Evolutionary conservation across 1,140 invertebrate species (phyloP).

Genomic region (Oscheius sp.): DNA sequence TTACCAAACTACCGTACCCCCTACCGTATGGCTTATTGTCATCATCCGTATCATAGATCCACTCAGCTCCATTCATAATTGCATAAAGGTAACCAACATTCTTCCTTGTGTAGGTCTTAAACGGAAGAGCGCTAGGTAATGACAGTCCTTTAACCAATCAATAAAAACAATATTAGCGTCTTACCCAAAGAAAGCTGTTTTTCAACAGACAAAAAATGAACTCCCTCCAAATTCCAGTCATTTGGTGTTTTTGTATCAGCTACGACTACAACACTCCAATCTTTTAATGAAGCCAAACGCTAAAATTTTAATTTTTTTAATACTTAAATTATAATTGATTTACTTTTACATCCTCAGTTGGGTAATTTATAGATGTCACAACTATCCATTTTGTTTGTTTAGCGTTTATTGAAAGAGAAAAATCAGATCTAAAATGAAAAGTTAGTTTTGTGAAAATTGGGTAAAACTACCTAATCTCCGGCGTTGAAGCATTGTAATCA

Average conservation of each 20-base stretch:
- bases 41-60: slow-evolving; percentile 62
- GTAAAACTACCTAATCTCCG: too few relatives aligned
- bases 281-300: slow-evolving; percentile 38
- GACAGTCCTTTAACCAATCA: not conserved
- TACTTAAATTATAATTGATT: not conserved
- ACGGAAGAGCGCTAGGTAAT: slow-evolving; percentile 35
- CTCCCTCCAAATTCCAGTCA: slow-evolving; percentile 43
- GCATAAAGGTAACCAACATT: slow-evolving; percentile 52
- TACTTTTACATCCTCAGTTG: slow-evolving; percentile 26
- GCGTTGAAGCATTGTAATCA: too few relatives aligned
- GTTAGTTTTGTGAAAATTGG: too few relatives aligned
- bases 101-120: slow-evolving; percentile 47
- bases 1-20: not conserved
- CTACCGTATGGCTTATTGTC: slow-evolving; percentile 54
- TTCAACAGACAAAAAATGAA: slow-evolving; percentile 41
- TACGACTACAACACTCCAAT: slow-evolving; percentile 55
- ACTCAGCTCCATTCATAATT: slow-evolving; percentile 53
- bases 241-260: slow-evolving; percentile 53
- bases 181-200: slow-evolving; percentile 39
- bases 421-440: too few relatives aligned
- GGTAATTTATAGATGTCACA: too few relatives aligned
- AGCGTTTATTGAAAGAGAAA: too few relatives aligned
- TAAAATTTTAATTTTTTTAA: not conserved
- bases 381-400: too few relatives aligned
- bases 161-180: not conserved